A percentile compares a stretch with the other conserved stretches of the same genome.
phyloP scores from a whole-genome alignment of 2,797 vertebrate genomes.

The Dallia pectoralis region DNA sequence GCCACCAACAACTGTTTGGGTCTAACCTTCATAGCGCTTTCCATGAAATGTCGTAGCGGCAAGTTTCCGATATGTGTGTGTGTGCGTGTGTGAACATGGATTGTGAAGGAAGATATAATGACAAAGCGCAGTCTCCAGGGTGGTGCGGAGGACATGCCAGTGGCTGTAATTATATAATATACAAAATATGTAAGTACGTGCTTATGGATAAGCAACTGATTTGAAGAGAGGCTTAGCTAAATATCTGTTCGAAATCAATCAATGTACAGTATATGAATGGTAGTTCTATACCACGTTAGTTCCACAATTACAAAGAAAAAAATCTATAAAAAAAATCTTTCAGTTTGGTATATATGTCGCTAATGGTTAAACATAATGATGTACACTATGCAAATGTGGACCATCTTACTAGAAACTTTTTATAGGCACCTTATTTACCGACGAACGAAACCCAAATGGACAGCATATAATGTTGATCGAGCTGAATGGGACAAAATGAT shows the following conservation, averaged over 20 bases:
- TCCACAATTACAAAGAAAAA: constrained; percentile 54
- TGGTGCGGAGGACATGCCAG: constrained; percentile 56
- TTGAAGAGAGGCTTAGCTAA: constrained; percentile 22
- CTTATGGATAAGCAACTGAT: constrained; percentile 26
- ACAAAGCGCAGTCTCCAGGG: constrained; percentile 47
- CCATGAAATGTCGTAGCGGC: constrained; percentile 42
- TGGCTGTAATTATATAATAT: constrained; percentile 42
- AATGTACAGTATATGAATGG: constrained; percentile 65
- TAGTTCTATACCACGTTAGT: constrained; percentile 79
- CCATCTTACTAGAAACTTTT: constrained; percentile 40
- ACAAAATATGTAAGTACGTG: constrained; percentile 37
- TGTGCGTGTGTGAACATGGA: constrained; percentile 38
- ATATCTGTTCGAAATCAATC: constrained; percentile 50
- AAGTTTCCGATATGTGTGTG: constrained; percentile 50
- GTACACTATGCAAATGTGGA: constrained; percentile 39
- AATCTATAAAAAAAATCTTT: constrained; percentile 45
- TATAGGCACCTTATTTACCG: constrained; percentile 52
- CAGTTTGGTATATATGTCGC: constrained; percentile 58
- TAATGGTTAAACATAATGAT: constrained; percentile 40
- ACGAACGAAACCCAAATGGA: constrained; percentile 60
- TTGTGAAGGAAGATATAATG: constrained; percentile 44
- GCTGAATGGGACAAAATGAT: constrained; percentile 70
- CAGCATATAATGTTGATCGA: constrained; percentile 58
- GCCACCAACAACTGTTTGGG: constrained; percentile 44
- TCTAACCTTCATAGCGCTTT: neutral